Conservation (phyloP, 23 tunicate species). For the Ascidia mentula region DNA sequence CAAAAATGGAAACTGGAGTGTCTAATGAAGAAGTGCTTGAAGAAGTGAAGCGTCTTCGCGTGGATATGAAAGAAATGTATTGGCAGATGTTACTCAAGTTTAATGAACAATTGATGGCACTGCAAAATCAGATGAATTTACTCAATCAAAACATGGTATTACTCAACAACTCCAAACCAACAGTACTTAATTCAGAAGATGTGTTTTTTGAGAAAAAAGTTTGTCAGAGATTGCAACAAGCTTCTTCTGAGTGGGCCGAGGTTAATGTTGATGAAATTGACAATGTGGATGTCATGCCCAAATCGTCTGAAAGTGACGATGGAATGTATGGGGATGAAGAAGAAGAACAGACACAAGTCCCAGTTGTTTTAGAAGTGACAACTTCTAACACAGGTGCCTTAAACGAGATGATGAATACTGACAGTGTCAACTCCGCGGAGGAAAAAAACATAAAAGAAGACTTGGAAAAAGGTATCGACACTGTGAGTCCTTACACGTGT, state of each 20-base stretch:
- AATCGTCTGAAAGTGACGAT: background rate
- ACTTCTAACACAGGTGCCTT: background rate
- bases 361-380: constrained; percentile 18
- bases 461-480: background rate
- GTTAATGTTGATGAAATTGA: background rate
- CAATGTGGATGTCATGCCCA: background rate
- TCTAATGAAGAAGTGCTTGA: background rate
- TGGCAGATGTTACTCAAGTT: background rate
- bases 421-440: background rate
- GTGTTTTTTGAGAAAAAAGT: background rate
- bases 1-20: background rate
- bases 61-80: constrained; percentile 14
- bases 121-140: background rate
- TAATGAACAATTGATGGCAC: background rate
- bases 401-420: background rate
- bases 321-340: constrained; percentile 6
- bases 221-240: too few species aligned
- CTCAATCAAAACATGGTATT: background rate
- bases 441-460: background rate
- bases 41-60: background rate
- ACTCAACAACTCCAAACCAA: background rate
- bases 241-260: too few species aligned
- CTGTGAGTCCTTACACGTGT: background rate
- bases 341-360: background rate
- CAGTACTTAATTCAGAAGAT: background rate